These are phyloP conservation scores for Drosophila monieri DNA, from an alignment of 2,888 invertebrate genomes.

Conservation along the genomic window DNA sequence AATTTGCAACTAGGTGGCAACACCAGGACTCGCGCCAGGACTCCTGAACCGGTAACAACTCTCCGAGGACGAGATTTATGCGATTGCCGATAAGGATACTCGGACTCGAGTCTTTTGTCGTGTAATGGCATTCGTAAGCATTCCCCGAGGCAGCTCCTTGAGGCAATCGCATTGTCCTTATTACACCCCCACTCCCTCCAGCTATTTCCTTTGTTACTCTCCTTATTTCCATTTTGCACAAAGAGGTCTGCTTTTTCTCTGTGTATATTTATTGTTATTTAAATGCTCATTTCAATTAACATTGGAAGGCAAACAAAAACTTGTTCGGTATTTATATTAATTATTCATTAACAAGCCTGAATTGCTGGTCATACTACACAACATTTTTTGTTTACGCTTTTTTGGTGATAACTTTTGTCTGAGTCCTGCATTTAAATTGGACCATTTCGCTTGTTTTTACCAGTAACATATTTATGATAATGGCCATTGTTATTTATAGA, in stretches of 20 bases:
- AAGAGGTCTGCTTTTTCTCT: slow-evolving; percentile 9
- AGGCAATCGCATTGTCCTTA: slow-evolving; percentile 47
- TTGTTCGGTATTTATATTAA: slow-evolving; percentile 58
- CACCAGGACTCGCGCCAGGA: slow-evolving; percentile 28
- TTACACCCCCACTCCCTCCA: slow-evolving; percentile 7
- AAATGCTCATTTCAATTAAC: slow-evolving; percentile 75
- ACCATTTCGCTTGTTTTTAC: slow-evolving; percentile 17
- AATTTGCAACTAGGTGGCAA: slow-evolving; percentile 75
- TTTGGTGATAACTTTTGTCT: slow-evolving; percentile 6
- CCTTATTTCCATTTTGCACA: slow-evolving; percentile 6
- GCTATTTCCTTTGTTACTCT: neutral
- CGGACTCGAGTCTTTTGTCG: slow-evolving; percentile 49
- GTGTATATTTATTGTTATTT: slow-evolving; percentile 69
- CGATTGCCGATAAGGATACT: slow-evolving; percentile 72
- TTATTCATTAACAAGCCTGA: slow-evolving; percentile 49
- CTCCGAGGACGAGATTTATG: slow-evolving; percentile 79
- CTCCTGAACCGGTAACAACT: slow-evolving; percentile 69
- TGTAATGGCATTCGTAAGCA: slow-evolving; percentile 47
- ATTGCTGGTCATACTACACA: slow-evolving; percentile 13
- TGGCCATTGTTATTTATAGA: slow-evolving; percentile 26
- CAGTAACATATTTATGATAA: slow-evolving; percentile 60
- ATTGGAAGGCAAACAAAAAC: slow-evolving; percentile 36
- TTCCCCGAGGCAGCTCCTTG: slow-evolving; percentile 39
- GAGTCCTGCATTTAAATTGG: slow-evolving; percentile 51
- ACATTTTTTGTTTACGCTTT: slow-evolving; percentile 24